phyloP scores from a whole-genome alignment of 2,113 vertebrate species.

The Ammodytes dubius region DNA sequence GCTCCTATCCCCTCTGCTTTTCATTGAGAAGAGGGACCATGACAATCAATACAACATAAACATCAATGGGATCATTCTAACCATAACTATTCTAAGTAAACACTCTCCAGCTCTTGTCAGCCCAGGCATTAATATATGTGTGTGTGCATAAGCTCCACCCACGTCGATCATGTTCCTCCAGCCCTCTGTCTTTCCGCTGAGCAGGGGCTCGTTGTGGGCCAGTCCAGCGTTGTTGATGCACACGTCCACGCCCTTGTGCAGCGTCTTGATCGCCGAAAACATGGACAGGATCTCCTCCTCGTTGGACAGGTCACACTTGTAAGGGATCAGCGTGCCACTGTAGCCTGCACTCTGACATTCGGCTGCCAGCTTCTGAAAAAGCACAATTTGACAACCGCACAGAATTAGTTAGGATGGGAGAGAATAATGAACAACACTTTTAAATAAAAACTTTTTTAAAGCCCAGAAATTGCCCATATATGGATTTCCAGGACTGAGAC shows the following conservation, averaged over 20 bases:
- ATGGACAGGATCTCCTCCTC: slow-evolving; percentile 98
- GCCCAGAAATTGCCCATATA: background rate
- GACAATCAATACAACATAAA: slow-evolving; percentile 1
- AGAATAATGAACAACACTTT: background rate
- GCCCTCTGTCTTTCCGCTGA: slow-evolving; percentile 91
- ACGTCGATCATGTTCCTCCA: slow-evolving; percentile 98
- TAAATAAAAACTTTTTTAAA: no score
- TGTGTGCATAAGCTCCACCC: slow-evolving; percentile 68
- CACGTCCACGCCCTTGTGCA: slow-evolving; percentile 93
- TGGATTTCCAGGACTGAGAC: slow-evolving; percentile 4
- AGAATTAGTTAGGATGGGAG: background rate
- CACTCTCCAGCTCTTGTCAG: background rate
- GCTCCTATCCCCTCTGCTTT: slow-evolving; percentile 5
- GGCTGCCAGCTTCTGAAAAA: slow-evolving; percentile 92
- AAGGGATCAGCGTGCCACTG: slow-evolving; percentile 92
- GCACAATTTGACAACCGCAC: background rate
- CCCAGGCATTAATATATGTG: background rate
- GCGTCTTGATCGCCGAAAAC: slow-evolving; percentile 94
- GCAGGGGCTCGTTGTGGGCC: slow-evolving; percentile 91
- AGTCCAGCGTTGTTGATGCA: slow-evolving; percentile 97
- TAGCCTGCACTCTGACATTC: slow-evolving; percentile 96
- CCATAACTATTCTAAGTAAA: background rate
- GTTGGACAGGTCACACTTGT: slow-evolving; percentile 95
- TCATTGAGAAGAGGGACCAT: background rate
- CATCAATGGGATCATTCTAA: background rate